These are phyloP conservation scores for Daptonema setosum DNA, from an alignment of 2,888 invertebrate species.

Conservation along the genomic window DNA sequence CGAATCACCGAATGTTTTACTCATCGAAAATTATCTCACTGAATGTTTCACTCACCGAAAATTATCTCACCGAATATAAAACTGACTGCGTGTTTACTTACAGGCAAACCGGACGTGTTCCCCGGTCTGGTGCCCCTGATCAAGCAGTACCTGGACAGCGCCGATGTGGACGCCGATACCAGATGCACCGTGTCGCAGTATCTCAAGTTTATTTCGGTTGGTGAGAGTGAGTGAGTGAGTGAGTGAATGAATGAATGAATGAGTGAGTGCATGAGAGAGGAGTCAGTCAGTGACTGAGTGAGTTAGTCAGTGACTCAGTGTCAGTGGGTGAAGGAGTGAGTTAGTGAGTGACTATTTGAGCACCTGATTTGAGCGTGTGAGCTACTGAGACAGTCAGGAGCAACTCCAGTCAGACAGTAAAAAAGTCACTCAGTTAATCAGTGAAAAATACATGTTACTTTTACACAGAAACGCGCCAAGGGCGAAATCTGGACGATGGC, in stretches of 20 bases:
- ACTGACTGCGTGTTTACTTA: too few relatives aligned
- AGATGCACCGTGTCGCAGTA: slow-evolving; percentile 91
- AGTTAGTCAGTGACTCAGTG: too few relatives aligned
- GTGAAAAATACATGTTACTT: neutral
- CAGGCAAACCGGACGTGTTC: slow-evolving; percentile 54
- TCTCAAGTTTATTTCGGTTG: slow-evolving; percentile 39
- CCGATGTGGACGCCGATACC: slow-evolving; percentile 94
- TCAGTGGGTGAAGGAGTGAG: slow-evolving; percentile 8
- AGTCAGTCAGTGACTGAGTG: neutral
- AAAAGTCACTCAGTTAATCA: neutral
- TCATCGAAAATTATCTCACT: too few relatives aligned
- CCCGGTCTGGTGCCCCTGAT: slow-evolving; percentile 83
- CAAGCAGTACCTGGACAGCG: slow-evolving; percentile 70
- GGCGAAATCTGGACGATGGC: slow-evolving; percentile 82
- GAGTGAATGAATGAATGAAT: too few relatives aligned
- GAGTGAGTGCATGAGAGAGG: neutral
- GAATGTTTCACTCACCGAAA: too few relatives aligned
- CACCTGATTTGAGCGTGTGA: neutral
- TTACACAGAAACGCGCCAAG: slow-evolving; percentile 35
- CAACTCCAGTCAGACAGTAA: neutral
- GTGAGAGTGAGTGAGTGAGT: too few relatives aligned
- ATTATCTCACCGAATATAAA: too few relatives aligned
- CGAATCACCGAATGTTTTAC: too few relatives aligned
- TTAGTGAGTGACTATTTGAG: neutral
- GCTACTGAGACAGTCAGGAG: neutral